Evolutionary conservation across 2,113 vertebrate species (phyloP).

Genomic region (Gasterosteus nipponicus): DNA sequence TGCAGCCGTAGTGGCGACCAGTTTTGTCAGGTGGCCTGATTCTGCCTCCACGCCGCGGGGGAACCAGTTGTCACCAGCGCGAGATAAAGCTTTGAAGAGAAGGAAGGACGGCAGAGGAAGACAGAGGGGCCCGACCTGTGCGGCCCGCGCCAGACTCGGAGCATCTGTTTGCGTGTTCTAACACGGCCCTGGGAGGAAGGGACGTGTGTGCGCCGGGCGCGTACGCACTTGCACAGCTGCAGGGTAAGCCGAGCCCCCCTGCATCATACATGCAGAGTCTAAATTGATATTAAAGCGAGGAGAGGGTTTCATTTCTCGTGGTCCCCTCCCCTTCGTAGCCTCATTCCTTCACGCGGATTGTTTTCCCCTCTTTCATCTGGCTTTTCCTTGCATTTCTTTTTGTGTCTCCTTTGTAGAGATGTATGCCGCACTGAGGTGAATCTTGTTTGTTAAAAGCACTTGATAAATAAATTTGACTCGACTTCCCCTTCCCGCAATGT

Average conservation of each 20-base stretch:
- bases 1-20: constrained; percentile 52
- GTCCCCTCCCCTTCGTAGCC: constrained; percentile 18
- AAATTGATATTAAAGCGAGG: constrained; percentile 38
- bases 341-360: constrained; percentile 36
- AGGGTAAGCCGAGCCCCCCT: constrained; percentile 26
- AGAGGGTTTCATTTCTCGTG: constrained; percentile 17
- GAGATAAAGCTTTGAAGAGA: neutral
- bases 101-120: constrained; percentile 35
- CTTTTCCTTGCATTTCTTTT: constrained; percentile 52
- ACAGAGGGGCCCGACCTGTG: constrained; percentile 55
- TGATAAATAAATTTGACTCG: constrained; percentile 59
- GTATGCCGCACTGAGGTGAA: constrained; percentile 57
- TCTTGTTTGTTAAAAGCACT: constrained; percentile 60
- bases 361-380: constrained; percentile 43
- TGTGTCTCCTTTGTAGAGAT: constrained; percentile 40
- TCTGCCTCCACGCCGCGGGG: constrained; percentile 43
- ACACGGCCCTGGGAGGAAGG: constrained; percentile 60
- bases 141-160: constrained; percentile 44
- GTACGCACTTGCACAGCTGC: constrained; percentile 29
- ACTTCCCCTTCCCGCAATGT: constrained; percentile 31
- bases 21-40: constrained; percentile 72
- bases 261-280: constrained; percentile 33
- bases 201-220: constrained; percentile 7
- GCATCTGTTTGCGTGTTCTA: constrained; percentile 73
- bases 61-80: constrained; percentile 66